Conservation (phyloP, 2,113 vertebrate species). For the Dromas ardeola region DNA sequence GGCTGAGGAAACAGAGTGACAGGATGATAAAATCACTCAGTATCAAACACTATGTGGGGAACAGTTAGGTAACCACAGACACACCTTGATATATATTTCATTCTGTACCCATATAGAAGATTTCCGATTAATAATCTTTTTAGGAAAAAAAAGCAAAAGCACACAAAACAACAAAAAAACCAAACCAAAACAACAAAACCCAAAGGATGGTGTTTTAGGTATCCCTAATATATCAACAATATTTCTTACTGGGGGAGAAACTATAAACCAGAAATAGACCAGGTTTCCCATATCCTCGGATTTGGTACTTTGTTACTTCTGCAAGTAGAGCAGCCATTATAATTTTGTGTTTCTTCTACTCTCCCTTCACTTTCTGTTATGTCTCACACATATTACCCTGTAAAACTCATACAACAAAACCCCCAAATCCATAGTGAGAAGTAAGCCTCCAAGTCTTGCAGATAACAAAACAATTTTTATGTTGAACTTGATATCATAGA, state of each 20-base stretch:
- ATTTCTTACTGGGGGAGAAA: not conserved
- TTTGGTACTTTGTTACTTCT: not conserved
- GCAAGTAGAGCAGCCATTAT: not conserved
- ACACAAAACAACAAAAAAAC: not conserved
- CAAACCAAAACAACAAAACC: not conserved
- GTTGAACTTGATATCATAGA: not conserved
- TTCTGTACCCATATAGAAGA: not conserved
- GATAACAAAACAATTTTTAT: not conserved
- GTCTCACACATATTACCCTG: not conserved
- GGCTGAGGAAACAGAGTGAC: not conserved
- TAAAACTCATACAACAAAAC: not conserved
- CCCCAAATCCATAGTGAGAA: not conserved
- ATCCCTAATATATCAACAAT: not conserved
- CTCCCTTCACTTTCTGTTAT: not conserved
- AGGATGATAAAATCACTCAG: not conserved
- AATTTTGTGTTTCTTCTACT: not conserved
- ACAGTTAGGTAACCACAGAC: not conserved
- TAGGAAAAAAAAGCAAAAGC: not conserved
- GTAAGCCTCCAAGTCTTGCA: not conserved
- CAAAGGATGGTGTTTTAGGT: not conserved
- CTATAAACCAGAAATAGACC: not conserved
- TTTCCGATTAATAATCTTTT: not conserved
- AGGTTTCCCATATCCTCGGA: not conserved
- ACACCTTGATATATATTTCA: not conserved
- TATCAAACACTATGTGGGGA: not conserved